Conservation (phyloP, 2,888 invertebrate species). For the Torymus tubicola region DNA sequence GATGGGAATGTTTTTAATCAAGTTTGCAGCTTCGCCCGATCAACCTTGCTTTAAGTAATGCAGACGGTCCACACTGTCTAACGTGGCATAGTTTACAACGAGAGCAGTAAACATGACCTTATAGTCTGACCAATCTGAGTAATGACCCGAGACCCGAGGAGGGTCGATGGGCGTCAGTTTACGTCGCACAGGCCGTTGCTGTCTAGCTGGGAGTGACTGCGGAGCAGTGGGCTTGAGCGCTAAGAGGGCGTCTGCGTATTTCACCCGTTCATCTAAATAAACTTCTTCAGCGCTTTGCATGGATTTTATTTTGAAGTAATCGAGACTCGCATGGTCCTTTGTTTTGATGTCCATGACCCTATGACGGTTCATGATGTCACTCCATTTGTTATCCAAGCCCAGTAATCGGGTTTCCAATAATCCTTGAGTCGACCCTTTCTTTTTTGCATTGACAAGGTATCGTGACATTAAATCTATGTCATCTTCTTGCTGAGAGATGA, state of each 20-base stretch:
- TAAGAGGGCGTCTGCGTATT: background rate
- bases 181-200: background rate
- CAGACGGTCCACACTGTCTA: background rate
- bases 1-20: slow-evolving; percentile 3
- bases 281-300: background rate
- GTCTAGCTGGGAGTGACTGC: background rate
- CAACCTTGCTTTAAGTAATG: slow-evolving; percentile 1
- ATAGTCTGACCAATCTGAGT: background rate
- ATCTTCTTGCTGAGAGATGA: no score
- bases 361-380: background rate
- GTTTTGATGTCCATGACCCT: background rate
- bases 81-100: background rate
- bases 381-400: background rate
- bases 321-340: background rate
- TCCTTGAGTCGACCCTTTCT: no score
- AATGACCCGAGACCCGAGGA: background rate
- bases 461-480: no score
- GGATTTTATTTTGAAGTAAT: background rate
- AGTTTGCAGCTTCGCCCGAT: background rate
- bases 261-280: background rate
- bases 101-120: slow-evolving; percentile 1
- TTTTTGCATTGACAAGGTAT: no score
- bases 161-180: background rate
- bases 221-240: background rate
- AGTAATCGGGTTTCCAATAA: no score